Percentiles rank a stretch among this genome's conserved stretches.
Evolutionary conservation across 2,888 invertebrate genomes (phyloP).

Genomic region (Iselma pallidipennis): DNA sequence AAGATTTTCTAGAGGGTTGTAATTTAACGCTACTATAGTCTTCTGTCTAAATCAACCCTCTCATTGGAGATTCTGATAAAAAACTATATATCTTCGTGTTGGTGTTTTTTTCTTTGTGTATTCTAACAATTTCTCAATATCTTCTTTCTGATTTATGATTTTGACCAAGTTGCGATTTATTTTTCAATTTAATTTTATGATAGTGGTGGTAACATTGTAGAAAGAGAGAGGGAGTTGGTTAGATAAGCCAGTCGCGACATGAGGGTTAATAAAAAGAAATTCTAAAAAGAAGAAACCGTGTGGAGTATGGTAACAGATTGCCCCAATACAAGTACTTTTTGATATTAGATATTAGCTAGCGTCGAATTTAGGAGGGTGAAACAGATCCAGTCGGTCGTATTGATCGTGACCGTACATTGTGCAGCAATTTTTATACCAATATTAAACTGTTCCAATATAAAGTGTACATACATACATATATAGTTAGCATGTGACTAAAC

Average conservation of each 20-base stretch:
- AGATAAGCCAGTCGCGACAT: slow-evolving; percentile 19
- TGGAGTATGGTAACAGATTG: slow-evolving; percentile 34
- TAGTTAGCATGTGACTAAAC: slow-evolving; percentile 41
- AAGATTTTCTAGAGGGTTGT: neutral
- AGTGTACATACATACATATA: slow-evolving; percentile 18
- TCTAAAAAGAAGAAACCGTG: slow-evolving; percentile 7
- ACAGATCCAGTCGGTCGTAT: slow-evolving; percentile 19
- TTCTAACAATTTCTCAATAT: slow-evolving; percentile 19
- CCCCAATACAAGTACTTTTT: slow-evolving; percentile 38
- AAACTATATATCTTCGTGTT: slow-evolving; percentile 37
- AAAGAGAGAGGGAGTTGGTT: neutral
- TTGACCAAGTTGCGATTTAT: slow-evolving; percentile 12
- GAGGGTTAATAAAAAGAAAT: slow-evolving; percentile 32
- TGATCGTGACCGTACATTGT: slow-evolving; percentile 15
- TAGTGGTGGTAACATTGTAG: neutral
- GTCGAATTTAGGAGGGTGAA: slow-evolving; percentile 16
- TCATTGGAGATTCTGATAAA: slow-evolving; percentile 25
- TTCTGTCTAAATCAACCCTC: neutral
- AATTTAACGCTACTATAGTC: neutral
- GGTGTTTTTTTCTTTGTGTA: slow-evolving; percentile 28
- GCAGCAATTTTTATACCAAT: slow-evolving; percentile 15
- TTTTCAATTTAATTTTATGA: slow-evolving; percentile 26
- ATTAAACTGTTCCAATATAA: slow-evolving; percentile 29
- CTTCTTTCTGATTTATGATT: slow-evolving; percentile 13
- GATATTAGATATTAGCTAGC: slow-evolving; percentile 42